Conservation (phyloP, 2,888 invertebrate genomes). For the Drosophila sordidula region DNA sequence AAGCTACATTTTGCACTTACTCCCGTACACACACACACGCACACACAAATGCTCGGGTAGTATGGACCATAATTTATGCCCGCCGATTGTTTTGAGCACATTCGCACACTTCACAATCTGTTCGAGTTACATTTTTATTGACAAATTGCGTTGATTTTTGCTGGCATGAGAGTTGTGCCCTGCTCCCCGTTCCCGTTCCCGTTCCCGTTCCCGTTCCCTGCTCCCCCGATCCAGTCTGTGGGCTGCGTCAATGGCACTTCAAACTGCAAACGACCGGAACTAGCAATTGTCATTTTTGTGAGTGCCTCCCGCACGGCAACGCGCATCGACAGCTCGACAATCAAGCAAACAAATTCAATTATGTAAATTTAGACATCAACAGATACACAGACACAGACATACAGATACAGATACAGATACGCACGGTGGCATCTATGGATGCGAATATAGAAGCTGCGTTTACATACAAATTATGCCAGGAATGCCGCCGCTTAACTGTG, state of each 20-base stretch:
- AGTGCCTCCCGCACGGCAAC: conserved; percentile 69
- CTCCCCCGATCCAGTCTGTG: conserved; percentile 13
- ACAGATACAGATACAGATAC: conserved; percentile 9
- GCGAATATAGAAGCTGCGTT: conserved; percentile 33
- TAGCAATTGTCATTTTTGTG: conserved; percentile 83
- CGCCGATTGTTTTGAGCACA: conserved; percentile 79
- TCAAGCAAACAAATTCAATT: conserved; percentile 85
- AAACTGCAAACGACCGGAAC: conserved; percentile 83
- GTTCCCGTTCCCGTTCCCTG: not conserved
- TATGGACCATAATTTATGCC: conserved; percentile 72
- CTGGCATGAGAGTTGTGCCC: conserved; percentile 45
- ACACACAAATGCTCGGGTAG: conserved; percentile 14
- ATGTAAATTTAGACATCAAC: conserved; percentile 83
- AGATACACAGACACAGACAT: conserved; percentile 34
- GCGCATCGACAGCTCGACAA: conserved; percentile 83
- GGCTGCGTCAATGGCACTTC: conserved; percentile 79
- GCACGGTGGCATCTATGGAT: conserved; percentile 8
- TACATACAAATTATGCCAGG: conserved; percentile 70
- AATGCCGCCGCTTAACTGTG: conserved; percentile 43
- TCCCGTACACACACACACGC: not conserved
- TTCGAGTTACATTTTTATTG: conserved; percentile 83
- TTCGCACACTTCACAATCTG: conserved; percentile 81
- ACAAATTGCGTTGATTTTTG: conserved; percentile 84
- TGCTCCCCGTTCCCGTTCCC: not conserved
- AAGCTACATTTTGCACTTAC: conserved; percentile 27